A percentile compares a stretch with the other conserved stretches of the same genome.
Evolutionary conservation across 1,140 invertebrate species (phyloP).

Genomic region (Papilio glaucus): DNA sequence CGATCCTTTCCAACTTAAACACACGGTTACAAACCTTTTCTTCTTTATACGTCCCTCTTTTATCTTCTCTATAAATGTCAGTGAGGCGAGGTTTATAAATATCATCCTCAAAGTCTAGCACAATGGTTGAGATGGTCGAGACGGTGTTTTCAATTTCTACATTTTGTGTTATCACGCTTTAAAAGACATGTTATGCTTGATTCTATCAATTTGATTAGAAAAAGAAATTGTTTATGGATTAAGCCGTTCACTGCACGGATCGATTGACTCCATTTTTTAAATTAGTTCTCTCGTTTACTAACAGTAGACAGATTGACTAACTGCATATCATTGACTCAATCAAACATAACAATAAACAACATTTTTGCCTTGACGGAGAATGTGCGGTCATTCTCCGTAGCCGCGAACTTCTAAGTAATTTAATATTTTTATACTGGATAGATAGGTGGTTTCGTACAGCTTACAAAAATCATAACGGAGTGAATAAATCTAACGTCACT

Average conservation of each 20-base stretch:
- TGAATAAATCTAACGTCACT: too few species aligned
- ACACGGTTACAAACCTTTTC: conserved; percentile 11
- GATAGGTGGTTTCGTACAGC: too few species aligned
- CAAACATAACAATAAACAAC: too few species aligned
- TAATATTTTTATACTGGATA: too few species aligned
- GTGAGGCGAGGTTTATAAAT: not conserved
- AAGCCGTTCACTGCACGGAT: not conserved
- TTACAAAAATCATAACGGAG: too few species aligned
- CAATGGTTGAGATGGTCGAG: conserved; percentile 2
- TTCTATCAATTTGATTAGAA: conserved; percentile 30
- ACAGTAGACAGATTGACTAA: too few species aligned
- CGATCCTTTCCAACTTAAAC: conserved; percentile 2
- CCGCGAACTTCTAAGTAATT: conserved; percentile 95
- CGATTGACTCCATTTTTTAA: too few species aligned
- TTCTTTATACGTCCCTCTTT: not conserved
- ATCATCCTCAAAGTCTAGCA: conserved; percentile 13
- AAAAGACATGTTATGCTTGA: conserved; percentile 32
- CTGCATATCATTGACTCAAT: too few species aligned
- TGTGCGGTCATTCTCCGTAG: conserved; percentile 93
- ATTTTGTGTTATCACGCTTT: conserved; percentile 20
- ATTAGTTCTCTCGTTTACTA: too few species aligned
- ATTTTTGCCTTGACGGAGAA: too few species aligned
- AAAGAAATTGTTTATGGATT: not conserved
- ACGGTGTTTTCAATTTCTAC: conserved; percentile 10
- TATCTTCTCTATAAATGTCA: not conserved